Base-by-base conservation (phyloP, 2,113 vertebrate species). In the Genyomyrus donnyi region DNA sequence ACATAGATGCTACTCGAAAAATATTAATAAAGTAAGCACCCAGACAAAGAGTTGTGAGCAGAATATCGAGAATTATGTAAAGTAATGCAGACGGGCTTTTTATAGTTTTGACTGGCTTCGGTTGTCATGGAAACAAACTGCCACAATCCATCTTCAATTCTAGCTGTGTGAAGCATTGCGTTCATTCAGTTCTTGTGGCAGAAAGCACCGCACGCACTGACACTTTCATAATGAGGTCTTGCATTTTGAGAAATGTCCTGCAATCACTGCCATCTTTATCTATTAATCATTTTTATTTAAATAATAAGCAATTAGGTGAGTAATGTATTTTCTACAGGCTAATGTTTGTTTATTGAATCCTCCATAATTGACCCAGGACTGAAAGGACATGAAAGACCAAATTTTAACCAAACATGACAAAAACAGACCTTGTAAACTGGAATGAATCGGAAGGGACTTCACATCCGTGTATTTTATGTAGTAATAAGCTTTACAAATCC, bases 11-110 rank as follows among this genome's bases (percentile, higher is more conserved):
- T 50, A 84, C 90, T 85, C 88, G 50, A 89, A 90, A 90, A 90
- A 88, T 45, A 62, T 92, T 27, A 90, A 85, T 90, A 92, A 91
- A 90, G 80, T 48, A 89, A 39, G 49, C 5, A 74, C 27, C 50
- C 13, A 66, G 88, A 87, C 88, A 87, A 52, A 21, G 90, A 90
- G 91, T 91, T 70, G 88, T 87, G 45, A 90, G 90, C 90, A 92
- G 90, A 93, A 94, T 94, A 94, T 92, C 92, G 90, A 91, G 92
- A 93, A 94, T 95, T 93, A 95, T 94, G 94, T 93, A 93, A 94
- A 94, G 89, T 93, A 94, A 93, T 91, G 91, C 91, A 92, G 70
- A 85, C 90, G 10, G 83, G 89, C 93, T 93, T 93, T 94, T 94
- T 94, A 93, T 94, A 94, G 93, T 90, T 93, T 91, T 88, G 66